Evolutionary conservation across 2,797 vertebrate species (phyloP).

Genomic region (Coregonus ussuriensis): DNA sequence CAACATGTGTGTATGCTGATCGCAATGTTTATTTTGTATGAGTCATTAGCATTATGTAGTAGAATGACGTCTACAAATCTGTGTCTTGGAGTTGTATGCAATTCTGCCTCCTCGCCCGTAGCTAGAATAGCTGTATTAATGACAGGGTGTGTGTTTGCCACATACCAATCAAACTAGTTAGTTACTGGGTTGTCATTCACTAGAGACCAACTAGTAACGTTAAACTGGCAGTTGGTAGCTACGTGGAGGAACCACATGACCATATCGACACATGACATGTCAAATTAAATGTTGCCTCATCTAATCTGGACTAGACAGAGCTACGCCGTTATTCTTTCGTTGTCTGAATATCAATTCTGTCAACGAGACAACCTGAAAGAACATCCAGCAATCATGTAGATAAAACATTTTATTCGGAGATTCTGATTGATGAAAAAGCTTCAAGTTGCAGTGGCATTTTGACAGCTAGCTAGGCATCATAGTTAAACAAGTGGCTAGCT

Average conservation of each 20-base stretch:
- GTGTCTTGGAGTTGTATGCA: not conserved
- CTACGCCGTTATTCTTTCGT: not conserved
- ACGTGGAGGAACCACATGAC: conserved; percentile 12
- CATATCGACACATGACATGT: conserved; percentile 20
- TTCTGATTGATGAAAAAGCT: not conserved
- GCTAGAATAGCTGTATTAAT: not conserved
- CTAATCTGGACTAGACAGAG: not conserved
- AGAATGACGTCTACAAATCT: not conserved
- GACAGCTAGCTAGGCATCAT: conserved; percentile 29
- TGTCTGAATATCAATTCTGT: conserved; percentile 1
- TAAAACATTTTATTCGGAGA: not conserved
- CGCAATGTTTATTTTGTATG: not conserved
- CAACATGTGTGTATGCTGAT: too few relatives aligned
- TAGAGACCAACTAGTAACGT: not conserved
- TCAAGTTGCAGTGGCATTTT: not conserved
- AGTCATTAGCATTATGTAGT: not conserved
- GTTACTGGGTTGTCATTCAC: conserved; percentile 8
- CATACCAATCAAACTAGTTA: conserved; percentile 22
- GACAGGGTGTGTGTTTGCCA: conserved; percentile 38
- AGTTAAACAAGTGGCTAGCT: conserved; percentile 25
- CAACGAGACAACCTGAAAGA: not conserved
- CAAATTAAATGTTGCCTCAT: conserved; percentile 2
- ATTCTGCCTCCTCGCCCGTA: not conserved
- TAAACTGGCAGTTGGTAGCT: not conserved
- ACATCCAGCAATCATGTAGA: not conserved